Base-by-base conservation (phyloP, 2,797 vertebrate genomes). In the Coracias cyanogaster region DNA sequence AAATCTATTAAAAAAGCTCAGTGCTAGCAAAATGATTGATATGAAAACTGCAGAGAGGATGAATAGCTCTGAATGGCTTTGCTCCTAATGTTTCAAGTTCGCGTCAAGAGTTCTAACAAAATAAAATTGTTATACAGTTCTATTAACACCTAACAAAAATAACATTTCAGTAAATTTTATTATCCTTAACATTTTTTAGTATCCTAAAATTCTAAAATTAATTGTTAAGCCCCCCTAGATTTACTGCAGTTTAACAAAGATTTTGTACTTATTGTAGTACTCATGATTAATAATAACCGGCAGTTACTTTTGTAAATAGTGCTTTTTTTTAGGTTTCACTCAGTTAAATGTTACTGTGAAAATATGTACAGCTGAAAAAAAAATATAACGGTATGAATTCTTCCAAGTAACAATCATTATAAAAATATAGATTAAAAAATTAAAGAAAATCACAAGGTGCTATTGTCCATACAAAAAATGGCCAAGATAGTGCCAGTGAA, bases 1-100 rank as follows among this genome's bases (percentile, higher is more conserved):
- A 95, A 97, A 97, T 96, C 83, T 97, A 86, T 98, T 98, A 82
- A 95, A 97, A 90, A 94, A 86, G 74, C 64, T 92, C 78, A 92
- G 33, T 92, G 67, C 70, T 97, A 80, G 91, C 79, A 97, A 60
- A 66, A 90, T 96, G 92, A 97, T 96, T 95, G 94, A 96, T 97
- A 96, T 18, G 66, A 91, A 96, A 97, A 90, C 80, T 83, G 46
- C 41, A 79, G 64, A 82, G 86, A 93, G 69, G 71, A 94, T 96
- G 52, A 96, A 96, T 94, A 96, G 92, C 86, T 96, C 84, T 65
- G 37, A 88, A 91, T 93, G 45, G 61, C 71, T 94, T 96, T 90
- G 43, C 79, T 95, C 28, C 54, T 57, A 88, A 33, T 78, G 39
- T 96, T 92, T 92, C 86, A 77, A 93, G 35, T 95, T 97, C 93